Evolutionary conservation across 2,113 vertebrate genomes (phyloP).

Genomic region (Neomonachus schauinslandi): DNA sequence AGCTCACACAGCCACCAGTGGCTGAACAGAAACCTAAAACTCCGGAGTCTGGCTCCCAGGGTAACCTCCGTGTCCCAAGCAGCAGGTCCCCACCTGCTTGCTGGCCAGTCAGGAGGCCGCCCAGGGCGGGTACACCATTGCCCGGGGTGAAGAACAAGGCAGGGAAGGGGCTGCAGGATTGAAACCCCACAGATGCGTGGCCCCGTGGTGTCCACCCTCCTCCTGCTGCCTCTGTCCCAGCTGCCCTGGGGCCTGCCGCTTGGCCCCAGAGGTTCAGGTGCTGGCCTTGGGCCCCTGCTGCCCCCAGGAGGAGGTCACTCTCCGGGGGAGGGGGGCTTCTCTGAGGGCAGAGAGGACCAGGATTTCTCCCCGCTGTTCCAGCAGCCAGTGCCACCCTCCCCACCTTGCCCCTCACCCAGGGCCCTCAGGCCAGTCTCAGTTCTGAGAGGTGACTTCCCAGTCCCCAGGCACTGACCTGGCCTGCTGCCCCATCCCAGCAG

Average conservation of each 20-base stretch:
- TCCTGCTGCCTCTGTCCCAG: not conserved
- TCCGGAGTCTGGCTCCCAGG: fast-evolving
- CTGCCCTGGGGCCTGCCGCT: not conserved
- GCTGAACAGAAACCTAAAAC: not conserved
- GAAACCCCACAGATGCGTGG: not conserved
- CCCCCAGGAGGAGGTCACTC: not conserved
- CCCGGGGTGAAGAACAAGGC: fast-evolving
- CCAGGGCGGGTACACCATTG: not conserved
- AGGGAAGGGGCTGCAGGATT: not conserved
- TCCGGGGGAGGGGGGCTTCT: not conserved
- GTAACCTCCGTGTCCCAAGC: fast-evolving
- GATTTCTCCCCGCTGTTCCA: too few relatives aligned
- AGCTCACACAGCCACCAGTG: not conserved
- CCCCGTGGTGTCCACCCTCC: fast-evolving
- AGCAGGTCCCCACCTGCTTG: not conserved
- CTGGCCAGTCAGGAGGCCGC: not conserved
- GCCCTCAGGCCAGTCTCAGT: not conserved
- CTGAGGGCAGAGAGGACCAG: not conserved
- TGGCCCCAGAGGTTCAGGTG: not conserved
- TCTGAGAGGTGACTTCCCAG: not conserved
- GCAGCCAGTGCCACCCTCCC: not conserved
- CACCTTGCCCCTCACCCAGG: not conserved
- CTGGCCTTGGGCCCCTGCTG: not conserved
- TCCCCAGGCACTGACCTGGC: not conserved
- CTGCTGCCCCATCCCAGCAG: not conserved